A percentile compares a stretch with the other conserved stretches of the same genome.
phyloP scores from a whole-genome alignment of 2,888 invertebrate species.

The Plusia festucae region DNA sequence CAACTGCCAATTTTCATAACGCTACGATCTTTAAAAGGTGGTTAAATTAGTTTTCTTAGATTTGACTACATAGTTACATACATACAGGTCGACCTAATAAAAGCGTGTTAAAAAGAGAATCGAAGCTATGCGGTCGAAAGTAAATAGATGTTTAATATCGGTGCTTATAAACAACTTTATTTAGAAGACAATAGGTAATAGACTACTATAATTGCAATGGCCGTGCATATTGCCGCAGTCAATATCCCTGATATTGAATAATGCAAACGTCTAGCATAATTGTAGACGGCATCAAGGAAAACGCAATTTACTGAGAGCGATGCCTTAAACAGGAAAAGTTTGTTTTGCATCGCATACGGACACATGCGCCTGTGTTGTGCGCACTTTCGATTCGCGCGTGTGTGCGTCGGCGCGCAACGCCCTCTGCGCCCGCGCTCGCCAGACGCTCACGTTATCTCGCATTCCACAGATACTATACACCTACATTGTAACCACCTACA shows the following conservation, averaged over 20 bases:
- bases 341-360: constrained; percentile 57
- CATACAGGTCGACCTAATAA: no score
- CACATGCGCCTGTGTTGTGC: constrained; percentile 50
- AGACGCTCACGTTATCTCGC: constrained; percentile 66
- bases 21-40: no score
- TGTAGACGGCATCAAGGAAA: constrained; percentile 40
- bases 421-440: constrained; percentile 64
- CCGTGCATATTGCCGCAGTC: constrained; percentile 24
- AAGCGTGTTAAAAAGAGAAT: no score
- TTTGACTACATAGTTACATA: no score
- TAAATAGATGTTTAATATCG: neutral
- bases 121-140: neutral
- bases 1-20: no score
- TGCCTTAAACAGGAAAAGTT: constrained; percentile 64
- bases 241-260: constrained; percentile 44
- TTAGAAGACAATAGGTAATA: neutral
- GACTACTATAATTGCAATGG: constrained; percentile 2
- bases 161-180: neutral
- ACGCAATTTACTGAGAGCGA: constrained; percentile 51
- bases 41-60: no score
- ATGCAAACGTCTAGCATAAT: constrained; percentile 39
- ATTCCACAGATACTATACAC: constrained; percentile 66
- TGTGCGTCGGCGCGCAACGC: constrained; percentile 62
- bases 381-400: constrained; percentile 61
- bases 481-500: constrained; percentile 63